phyloP scores from a whole-genome alignment of 2,797 vertebrate species.

The Betta splendens region DNA sequence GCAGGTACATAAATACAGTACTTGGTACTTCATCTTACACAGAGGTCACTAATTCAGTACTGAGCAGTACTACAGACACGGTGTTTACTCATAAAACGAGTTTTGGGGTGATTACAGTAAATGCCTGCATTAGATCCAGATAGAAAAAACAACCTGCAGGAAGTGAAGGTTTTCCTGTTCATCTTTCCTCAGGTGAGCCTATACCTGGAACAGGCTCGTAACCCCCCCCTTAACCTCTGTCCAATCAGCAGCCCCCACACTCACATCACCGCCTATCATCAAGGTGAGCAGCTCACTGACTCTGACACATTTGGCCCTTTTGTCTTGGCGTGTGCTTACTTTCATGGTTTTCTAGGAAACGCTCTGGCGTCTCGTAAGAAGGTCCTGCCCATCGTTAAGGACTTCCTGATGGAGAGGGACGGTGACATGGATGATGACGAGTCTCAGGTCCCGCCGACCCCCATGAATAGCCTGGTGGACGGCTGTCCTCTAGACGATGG shows the following conservation, averaged over 20 bases:
- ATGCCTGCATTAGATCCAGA: no score
- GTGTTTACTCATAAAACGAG: no score
- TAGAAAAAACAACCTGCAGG: no score
- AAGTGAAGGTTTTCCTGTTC: no score
- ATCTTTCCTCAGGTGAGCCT: constrained; percentile 78
- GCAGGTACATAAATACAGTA: constrained; percentile 65
- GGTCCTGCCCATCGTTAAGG: constrained; percentile 87
- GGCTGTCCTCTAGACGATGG: constrained; percentile 91
- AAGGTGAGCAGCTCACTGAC: constrained; percentile 49
- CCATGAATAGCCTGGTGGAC: constrained; percentile 95
- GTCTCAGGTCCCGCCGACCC: constrained; percentile 84
- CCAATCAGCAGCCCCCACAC: constrained; percentile 76
- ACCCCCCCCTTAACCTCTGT: constrained; percentile 79
- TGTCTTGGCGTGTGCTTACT: no score
- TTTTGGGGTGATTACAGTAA: no score
- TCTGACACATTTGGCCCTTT: background rate
- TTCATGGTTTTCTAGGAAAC: constrained; percentile 80
- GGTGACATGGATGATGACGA: constrained; percentile 56
- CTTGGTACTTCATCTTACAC: background rate
- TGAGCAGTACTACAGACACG: no score
- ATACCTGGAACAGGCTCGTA: constrained; percentile 80
- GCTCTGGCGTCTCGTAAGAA: constrained; percentile 86
- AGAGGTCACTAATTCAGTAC: no score
- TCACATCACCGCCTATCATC: constrained; percentile 79
- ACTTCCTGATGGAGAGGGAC: constrained; percentile 76